Conservation (phyloP, 1,140 invertebrate genomes). For the Oncopodura yosiiana region DNA sequence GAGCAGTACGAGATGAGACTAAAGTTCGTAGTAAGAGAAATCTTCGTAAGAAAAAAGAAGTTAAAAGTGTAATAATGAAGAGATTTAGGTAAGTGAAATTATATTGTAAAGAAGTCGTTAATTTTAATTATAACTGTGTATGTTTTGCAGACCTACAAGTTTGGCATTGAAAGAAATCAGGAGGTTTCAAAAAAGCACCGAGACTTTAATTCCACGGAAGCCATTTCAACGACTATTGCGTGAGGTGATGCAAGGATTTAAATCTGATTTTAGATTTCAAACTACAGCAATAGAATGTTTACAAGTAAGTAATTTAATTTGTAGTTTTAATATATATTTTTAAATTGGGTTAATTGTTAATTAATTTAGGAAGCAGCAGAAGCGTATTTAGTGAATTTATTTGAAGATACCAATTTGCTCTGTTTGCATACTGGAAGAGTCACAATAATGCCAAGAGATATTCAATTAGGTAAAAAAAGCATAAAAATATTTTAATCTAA, state of each 20-base stretch:
- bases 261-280: background rate
- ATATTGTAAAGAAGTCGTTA: background rate
- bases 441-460: background rate
- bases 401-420: background rate
- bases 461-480: too few relatives aligned
- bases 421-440: background rate
- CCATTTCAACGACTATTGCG: background rate
- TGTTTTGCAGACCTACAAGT: background rate
- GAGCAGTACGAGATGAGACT: too few relatives aligned
- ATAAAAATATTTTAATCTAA: too few relatives aligned
- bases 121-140: background rate
- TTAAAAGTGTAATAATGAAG: too few relatives aligned
- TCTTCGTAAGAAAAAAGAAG: too few relatives aligned
- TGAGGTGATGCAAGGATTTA: background rate
- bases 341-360: background rate
- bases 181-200: background rate
- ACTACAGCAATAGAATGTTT: background rate
- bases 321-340: background rate
- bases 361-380: background rate
- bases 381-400: background rate
- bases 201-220: background rate
- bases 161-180: background rate
- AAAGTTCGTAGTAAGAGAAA: too few relatives aligned
- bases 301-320: background rate
- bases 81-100: too few relatives aligned